Conservation (phyloP, 2,113 vertebrate species). For the Antennarius striatus region DNA sequence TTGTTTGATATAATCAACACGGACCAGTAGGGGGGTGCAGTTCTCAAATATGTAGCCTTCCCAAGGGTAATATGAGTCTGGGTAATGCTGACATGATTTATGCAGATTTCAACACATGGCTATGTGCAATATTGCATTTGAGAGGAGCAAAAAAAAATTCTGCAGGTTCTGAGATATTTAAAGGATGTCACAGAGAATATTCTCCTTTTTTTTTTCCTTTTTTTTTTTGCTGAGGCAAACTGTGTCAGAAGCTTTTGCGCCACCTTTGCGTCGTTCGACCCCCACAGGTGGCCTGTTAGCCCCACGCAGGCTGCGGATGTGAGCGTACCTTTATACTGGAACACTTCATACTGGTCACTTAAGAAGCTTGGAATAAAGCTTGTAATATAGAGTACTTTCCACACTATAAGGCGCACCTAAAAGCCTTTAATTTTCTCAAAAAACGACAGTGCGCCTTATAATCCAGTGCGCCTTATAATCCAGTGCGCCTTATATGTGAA, state of each 20-base stretch:
- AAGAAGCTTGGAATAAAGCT: too few species aligned
- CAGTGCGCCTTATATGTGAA: too few species aligned
- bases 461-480: background rate
- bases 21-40: slow-evolving; percentile 51
- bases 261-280: slow-evolving; percentile 45
- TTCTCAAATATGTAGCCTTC: slow-evolving; percentile 64
- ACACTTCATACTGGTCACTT: too few species aligned
- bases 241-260: slow-evolving; percentile 34
- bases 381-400: too few species aligned
- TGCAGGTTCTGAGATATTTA: slow-evolving; percentile 31
- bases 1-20: slow-evolving; percentile 74
- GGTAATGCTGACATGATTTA: slow-evolving; percentile 68
- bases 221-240: slow-evolving; percentile 18
- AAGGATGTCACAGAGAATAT: background rate
- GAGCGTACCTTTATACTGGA: background rate
- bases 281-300: slow-evolving; percentile 36
- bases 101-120: slow-evolving; percentile 64
- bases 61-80: slow-evolving; percentile 63
- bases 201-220: too few species aligned
- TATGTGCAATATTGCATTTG: slow-evolving; percentile 55
- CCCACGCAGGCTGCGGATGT: slow-evolving; percentile 11
- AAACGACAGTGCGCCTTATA: too few species aligned
- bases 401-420: too few species aligned
- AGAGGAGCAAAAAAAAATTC: slow-evolving; percentile 32
- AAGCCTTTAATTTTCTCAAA: too few species aligned